These are phyloP conservation scores for Lepidocolaptes lacrymiger DNA, from an alignment of 2,797 vertebrate genomes.

Conservation along the genomic window DNA sequence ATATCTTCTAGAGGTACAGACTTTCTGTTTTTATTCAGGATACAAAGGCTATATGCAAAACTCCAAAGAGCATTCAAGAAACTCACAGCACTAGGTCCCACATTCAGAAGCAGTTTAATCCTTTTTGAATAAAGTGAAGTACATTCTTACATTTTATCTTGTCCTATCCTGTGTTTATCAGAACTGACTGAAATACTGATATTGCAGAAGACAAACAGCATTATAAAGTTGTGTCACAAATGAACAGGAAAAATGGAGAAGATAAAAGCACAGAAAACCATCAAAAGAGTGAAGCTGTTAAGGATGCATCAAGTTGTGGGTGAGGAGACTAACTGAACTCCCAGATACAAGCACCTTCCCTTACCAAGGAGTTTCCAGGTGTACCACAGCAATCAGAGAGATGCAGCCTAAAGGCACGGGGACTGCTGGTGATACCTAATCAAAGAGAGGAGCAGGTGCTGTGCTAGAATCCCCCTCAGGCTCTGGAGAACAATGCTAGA, in stretches of 20 bases:
- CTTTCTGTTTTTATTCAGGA: neutral
- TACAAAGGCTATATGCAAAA: neutral
- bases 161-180: neutral
- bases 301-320: neutral
- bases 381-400: neutral
- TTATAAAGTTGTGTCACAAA: neutral
- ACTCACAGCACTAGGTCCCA: neutral
- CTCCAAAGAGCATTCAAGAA: neutral
- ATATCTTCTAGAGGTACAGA: neutral
- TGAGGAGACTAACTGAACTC: neutral
- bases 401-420: neutral
- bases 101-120: neutral
- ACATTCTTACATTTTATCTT: neutral
- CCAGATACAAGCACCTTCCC: neutral
- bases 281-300: neutral
- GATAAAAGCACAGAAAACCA: neutral
- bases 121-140: neutral
- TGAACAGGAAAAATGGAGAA: neutral
- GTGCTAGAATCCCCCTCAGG: slow-evolving; percentile 17
- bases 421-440: slow-evolving; percentile 21
- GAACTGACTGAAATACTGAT: neutral
- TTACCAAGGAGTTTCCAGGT: slow-evolving; percentile 35
- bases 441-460: slow-evolving; percentile 43
- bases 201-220: neutral
- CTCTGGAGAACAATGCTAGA: neutral